phyloP scores from a whole-genome alignment of 1,140 invertebrate genomes.

The Acromyrmex echinatior region DNA sequence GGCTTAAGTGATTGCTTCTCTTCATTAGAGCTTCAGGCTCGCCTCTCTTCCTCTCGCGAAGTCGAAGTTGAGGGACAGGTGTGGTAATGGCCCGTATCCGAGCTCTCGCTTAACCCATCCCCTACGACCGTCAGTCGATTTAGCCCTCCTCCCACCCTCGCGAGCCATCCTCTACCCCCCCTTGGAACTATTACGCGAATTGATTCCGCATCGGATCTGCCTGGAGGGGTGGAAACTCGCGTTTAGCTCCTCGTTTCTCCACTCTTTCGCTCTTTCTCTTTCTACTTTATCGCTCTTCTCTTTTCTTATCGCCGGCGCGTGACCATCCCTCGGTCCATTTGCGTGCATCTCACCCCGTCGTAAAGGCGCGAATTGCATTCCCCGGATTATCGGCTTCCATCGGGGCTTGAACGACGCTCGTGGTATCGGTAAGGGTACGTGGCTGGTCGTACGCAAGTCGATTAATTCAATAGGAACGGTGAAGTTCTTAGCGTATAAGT shows the following conservation, averaged over 20 bases:
- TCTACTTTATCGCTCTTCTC: not conserved
- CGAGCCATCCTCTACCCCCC: slow-evolving; percentile 24
- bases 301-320: slow-evolving; percentile 46
- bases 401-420: not conserved
- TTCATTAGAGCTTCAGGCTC: slow-evolving; percentile 79
- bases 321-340: slow-evolving; percentile 40
- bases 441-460: not conserved
- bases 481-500: slow-evolving; percentile 2
- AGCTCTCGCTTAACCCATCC: slow-evolving; percentile 54
- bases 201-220: slow-evolving; percentile 81
- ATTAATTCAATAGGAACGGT: slow-evolving; percentile 24
- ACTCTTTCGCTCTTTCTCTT: slow-evolving; percentile 29
- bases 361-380: slow-evolving; percentile 40
- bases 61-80: slow-evolving; percentile 82
- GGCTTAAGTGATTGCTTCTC: slow-evolving; percentile 85
- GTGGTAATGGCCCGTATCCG: slow-evolving; percentile 84
- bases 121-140: slow-evolving; percentile 73
- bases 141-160: slow-evolving; percentile 64
- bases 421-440: slow-evolving; percentile 4
- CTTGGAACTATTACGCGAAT: slow-evolving; percentile 83
- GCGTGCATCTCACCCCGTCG: slow-evolving; percentile 42
- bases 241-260: slow-evolving; percentile 83
- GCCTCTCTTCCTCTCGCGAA: slow-evolving; percentile 27
- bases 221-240: slow-evolving; percentile 73
- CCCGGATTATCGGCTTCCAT: slow-evolving; percentile 35